Percentiles rank a stretch among this genome's conserved stretches.
Evolutionary conservation across 2,113 vertebrate species (phyloP).

Genomic region (Oncorhynchus mykiss): DNA sequence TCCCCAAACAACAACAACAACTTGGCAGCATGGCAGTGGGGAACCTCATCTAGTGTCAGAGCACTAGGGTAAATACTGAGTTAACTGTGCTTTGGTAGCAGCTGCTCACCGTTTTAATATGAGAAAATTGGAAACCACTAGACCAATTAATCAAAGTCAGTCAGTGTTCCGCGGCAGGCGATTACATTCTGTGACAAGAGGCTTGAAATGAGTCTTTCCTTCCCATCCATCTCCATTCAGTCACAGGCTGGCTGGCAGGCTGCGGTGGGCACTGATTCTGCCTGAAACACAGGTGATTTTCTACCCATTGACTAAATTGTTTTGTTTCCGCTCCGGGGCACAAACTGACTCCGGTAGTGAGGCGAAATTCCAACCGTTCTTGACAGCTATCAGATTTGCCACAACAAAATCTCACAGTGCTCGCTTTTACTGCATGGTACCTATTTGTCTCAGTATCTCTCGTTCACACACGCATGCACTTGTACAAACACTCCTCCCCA

Average conservation of each 20-base stretch:
- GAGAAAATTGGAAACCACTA: slow-evolving; percentile 52
- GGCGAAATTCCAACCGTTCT: slow-evolving; percentile 45
- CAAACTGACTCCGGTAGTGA: slow-evolving; percentile 22
- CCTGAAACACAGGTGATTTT: slow-evolving; percentile 48
- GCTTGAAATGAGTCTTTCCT: slow-evolving; percentile 55
- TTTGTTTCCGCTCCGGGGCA: slow-evolving; percentile 33
- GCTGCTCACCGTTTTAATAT: slow-evolving; percentile 40
- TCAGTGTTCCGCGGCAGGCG: slow-evolving; percentile 33
- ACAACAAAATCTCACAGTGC: slow-evolving; percentile 31
- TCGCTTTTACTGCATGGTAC: slow-evolving; percentile 5
- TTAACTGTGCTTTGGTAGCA: background rate
- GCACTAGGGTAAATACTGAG: background rate
- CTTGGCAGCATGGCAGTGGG: background rate
- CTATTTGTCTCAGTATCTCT: background rate
- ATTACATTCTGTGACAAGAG: slow-evolving; percentile 55
- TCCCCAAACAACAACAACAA: background rate
- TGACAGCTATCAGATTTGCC: slow-evolving; percentile 47
- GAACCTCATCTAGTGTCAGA: no score
- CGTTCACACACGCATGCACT: background rate
- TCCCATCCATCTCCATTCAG: slow-evolving; percentile 52
- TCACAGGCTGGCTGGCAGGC: background rate
- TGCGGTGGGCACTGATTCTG: slow-evolving; percentile 19
- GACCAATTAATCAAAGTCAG: slow-evolving; percentile 59
- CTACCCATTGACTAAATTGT: slow-evolving; percentile 45
- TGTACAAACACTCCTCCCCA: slow-evolving; percentile 5